Evolutionary conservation across 2,113 vertebrate genomes (phyloP), one percentile per base, ranked within the genome.

Genomic region (Brevimyrus niger): DNA sequence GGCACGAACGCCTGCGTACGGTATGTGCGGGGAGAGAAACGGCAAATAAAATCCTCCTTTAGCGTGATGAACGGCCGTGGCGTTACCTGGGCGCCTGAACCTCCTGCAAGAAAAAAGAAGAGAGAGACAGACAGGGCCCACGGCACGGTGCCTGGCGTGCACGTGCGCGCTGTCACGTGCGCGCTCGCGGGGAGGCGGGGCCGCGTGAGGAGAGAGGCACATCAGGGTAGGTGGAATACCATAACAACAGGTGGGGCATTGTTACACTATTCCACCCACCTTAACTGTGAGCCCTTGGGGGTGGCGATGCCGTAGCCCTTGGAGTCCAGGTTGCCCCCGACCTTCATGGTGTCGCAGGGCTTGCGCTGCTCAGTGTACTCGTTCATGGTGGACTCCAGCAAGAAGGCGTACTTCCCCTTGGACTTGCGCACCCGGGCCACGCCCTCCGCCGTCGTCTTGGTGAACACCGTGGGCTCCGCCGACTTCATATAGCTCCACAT

Each of bases 211-310:
- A 94, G 94, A 97, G 95, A 96, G 97, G 96, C 96, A 96, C 98
- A 99, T 97, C 97, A 99, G 98, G 98, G 98, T 97, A 96, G 98
- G 97, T 98, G 98, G 98, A 99, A 98, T 98, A 99, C 97, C 96
- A 98, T 97, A 99, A 98, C 98, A 99, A 98, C 96, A 97, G 96
- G 95, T 95, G 95, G 95, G 96, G 93, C 96, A 98, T 98, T 98
- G 98, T 99, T 98, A 98, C 98, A 97, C 96, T 99, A 99, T 97
- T 97, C 98, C 98, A 99, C 98, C 98, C 97, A 99, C 98, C 98
- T 99, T 99, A 99, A 98, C 98, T 97, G 97, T 96, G 98, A 99
- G 96, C 97, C 97, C 97, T 99, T 99, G 93, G 98, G 98, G 90
- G 98, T 99, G 55, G 98, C 98, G 94, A 99, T 97, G 92, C 98